Evolutionary conservation across 1,140 invertebrate species (phyloP).

Genomic region (Chelonus insularis): DNA sequence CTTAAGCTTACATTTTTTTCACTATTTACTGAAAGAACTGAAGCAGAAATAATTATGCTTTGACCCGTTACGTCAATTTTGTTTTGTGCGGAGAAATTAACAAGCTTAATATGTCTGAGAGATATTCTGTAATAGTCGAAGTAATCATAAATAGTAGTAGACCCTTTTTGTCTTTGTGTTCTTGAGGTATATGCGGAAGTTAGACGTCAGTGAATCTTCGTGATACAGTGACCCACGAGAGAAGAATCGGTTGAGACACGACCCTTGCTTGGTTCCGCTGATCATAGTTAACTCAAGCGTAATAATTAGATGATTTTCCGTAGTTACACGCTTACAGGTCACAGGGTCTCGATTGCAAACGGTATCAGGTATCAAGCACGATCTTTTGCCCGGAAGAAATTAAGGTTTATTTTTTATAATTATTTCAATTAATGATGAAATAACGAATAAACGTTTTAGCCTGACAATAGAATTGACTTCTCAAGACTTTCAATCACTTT

Average conservation of each 20-base stretch:
- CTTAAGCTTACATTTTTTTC: conserved; percentile 50
- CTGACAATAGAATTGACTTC: too few relatives aligned
- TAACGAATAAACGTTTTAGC: too few relatives aligned
- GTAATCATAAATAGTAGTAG: not conserved
- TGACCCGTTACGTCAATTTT: conserved; percentile 44
- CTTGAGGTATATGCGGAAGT: conserved; percentile 2
- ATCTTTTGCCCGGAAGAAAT: conserved; percentile 22
- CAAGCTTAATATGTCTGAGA: not conserved
- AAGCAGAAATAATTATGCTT: conserved; percentile 57
- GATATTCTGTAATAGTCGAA: not conserved
- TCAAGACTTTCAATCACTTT: too few relatives aligned
- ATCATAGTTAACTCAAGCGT: conserved; percentile 49
- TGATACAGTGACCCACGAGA: conserved; percentile 18
- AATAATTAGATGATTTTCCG: conserved; percentile 57
- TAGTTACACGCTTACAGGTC: conserved; percentile 35
- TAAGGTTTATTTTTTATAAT: not conserved
- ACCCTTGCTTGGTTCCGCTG: conserved; percentile 12
- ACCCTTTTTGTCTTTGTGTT: not conserved
- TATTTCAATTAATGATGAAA: not conserved
- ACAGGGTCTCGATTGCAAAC: conserved; percentile 33
- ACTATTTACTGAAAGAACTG: conserved; percentile 54
- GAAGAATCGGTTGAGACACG: not conserved
- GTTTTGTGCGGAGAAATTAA: not conserved
- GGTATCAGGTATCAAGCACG: conserved; percentile 43
- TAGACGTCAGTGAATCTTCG: conserved; percentile 10